These are phyloP conservation scores for Linepithema humile DNA, from an alignment of 1,140 invertebrate genomes.

Conservation along the genomic window DNA sequence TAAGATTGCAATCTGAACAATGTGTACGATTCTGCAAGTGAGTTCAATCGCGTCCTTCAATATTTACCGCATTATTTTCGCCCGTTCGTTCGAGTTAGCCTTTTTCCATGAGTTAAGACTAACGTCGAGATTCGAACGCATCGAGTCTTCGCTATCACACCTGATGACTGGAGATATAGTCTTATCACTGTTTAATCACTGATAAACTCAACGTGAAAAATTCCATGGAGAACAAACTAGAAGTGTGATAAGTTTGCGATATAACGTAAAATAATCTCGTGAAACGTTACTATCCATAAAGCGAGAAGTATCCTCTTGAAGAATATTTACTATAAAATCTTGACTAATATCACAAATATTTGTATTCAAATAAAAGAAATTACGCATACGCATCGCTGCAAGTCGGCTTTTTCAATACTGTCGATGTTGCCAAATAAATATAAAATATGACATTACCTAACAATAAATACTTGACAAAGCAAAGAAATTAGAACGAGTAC, in stretches of 20 bases:
- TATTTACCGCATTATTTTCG: not conserved
- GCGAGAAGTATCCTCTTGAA: not conserved
- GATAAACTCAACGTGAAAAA: slow-evolving; percentile 66
- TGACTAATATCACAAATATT: not conserved
- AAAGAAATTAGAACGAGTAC: not conserved
- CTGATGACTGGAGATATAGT: slow-evolving; percentile 3
- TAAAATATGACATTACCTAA: not conserved
- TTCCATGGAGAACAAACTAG: slow-evolving; percentile 51
- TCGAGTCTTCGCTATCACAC: not conserved
- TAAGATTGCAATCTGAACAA: not conserved
- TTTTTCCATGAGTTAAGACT: not conserved
- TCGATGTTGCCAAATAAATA: too few species aligned
- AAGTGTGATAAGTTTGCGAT: slow-evolving; percentile 52
- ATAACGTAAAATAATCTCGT: slow-evolving; percentile 22
- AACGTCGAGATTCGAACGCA: not conserved
- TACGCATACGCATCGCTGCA: not conserved
- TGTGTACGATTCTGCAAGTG: not conserved
- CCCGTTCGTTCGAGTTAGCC: not conserved
- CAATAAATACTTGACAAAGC: not conserved
- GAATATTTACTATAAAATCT: not conserved
- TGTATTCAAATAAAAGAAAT: not conserved
- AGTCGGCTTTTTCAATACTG: too few species aligned
- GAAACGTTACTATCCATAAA: not conserved
- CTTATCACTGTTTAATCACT: slow-evolving; percentile 72
- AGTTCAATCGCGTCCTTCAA: not conserved